Base-by-base conservation (phyloP, 2,113 vertebrate genomes). In the Cinclus mexicanus region DNA sequence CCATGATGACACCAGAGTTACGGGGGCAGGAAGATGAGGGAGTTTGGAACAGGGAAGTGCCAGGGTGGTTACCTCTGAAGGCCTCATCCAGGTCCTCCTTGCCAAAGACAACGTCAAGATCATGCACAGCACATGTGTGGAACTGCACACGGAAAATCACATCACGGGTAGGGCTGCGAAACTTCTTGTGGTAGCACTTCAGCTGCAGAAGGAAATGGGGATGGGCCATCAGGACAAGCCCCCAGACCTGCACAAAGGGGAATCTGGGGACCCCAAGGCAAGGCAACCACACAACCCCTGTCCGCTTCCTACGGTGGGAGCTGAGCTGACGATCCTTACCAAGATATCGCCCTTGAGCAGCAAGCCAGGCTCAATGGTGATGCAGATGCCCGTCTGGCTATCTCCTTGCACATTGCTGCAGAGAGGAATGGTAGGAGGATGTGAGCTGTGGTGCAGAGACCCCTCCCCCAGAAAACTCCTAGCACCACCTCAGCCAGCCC, bases 131-230 rank as follows among this genome's bases (percentile, higher is more conserved):
- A 2, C 99, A 99, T 0, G 99, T 99, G 94, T 99, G 99, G 94
- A 99, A 99, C 98, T 99, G 99, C 81, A 99, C 99, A 0, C 99
- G 98, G 98, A 99, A 99, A 59, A 99, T 99, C 76, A 99, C 99
- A 0, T 99, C 99, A 9, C 99, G 98, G 52, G 98, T 98, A 0
- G 99, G 98, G 93, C 98, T 99, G 35, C 98, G 98, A 97, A 98
- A 99, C 79, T 99, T 99, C 97, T 99, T 99, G 97, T 99, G 99
- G 95, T 99, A 99, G 93, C 99, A 99, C 96, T 99, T 99, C 53
- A 99, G 98, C 99, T 99, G 96, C 2, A 5, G 41, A 65, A 29
- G 17, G 17, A 11, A 35, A 50, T 4, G 2, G 21, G 22, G 9
- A 55, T 3, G 0, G 39, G n/a, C 24, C 8, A 4, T 74, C 49